These are phyloP conservation scores for Leptinotarsa lineolata DNA, from an alignment of 1,140 invertebrate species.

Conservation along the genomic window DNA sequence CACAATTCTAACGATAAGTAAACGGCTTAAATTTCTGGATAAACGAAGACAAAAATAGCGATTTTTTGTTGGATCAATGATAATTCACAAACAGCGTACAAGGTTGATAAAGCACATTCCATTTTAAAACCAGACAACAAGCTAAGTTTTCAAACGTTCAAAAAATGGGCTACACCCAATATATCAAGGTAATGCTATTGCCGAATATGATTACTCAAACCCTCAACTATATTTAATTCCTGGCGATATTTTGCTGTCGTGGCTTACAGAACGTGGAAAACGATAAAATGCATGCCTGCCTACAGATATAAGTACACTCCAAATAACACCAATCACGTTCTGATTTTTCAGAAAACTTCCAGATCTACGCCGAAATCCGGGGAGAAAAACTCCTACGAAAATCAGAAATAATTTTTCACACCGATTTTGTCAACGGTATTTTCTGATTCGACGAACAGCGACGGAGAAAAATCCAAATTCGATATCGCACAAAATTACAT, in stretches of 20 bases:
- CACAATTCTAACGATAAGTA: too few species aligned
- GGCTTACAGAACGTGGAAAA: slow-evolving; percentile 25
- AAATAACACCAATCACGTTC: slow-evolving; percentile 15
- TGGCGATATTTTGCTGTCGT: slow-evolving; percentile 24
- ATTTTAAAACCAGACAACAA: background rate
- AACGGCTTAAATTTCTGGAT: too few species aligned
- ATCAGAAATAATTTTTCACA: slow-evolving; percentile 48
- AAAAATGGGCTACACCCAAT: slow-evolving; percentile 2
- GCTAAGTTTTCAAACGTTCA: slow-evolving; percentile 19
- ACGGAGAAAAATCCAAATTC: slow-evolving; percentile 50
- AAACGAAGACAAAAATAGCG: background rate
- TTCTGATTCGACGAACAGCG: slow-evolving; percentile 39
- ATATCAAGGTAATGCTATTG: slow-evolving; percentile 14
- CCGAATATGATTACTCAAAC: slow-evolving; percentile 22
- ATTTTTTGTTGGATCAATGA: background rate
- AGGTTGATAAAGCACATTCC: slow-evolving; percentile 6
- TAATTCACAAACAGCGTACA: background rate
- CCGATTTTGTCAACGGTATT: slow-evolving; percentile 51
- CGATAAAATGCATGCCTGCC: slow-evolving; percentile 24
- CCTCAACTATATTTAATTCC: slow-evolving; percentile 26
- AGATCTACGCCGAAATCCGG: slow-evolving; percentile 42
- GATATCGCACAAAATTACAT: slow-evolving; percentile 36
- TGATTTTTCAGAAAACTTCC: slow-evolving; percentile 42
- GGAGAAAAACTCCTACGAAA: slow-evolving; percentile 53
- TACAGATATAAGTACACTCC: slow-evolving; percentile 29